Evolutionary conservation across 1,140 invertebrate genomes (phyloP).

Genomic region (Rhyacophila brunnea): DNA sequence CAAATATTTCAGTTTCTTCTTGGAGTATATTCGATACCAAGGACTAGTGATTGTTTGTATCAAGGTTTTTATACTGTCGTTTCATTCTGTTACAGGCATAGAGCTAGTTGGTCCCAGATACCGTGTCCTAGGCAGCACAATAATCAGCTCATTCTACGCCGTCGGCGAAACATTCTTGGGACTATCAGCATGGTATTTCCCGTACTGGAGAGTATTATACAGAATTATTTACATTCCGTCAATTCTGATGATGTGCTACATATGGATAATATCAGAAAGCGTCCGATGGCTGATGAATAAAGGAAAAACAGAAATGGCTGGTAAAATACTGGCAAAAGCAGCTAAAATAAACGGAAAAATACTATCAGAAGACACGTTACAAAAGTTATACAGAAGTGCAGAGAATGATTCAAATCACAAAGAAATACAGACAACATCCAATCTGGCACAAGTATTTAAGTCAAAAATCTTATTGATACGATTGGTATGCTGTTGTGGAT

Average conservation of each 20-base stretch:
- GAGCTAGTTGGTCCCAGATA: conserved; percentile 74
- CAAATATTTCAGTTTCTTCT: too few relatives aligned
- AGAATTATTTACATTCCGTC: conserved; percentile 66
- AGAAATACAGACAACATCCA: conserved; percentile 36
- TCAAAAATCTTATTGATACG: conserved; percentile 60
- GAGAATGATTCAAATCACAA: conserved; percentile 25
- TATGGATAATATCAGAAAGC: conserved; percentile 62
- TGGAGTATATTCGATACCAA: not conserved
- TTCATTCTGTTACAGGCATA: conserved; percentile 61
- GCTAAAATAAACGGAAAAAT: conserved; percentile 67
- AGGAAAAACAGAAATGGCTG: conserved; percentile 62
- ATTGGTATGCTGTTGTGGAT: conserved; percentile 64
- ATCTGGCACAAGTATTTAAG: conserved; percentile 54
- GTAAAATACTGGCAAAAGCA: conserved; percentile 57
- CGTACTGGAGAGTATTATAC: conserved; percentile 69
- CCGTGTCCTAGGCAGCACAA: conserved; percentile 69
- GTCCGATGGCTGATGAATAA: conserved; percentile 73
- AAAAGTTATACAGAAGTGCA: conserved; percentile 2
- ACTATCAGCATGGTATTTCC: conserved; percentile 64
- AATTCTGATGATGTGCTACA: conserved; percentile 60
- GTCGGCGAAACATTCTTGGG: conserved; percentile 68
- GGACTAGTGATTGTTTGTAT: not conserved
- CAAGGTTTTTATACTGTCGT: not conserved
- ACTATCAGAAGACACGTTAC: conserved; percentile 33
- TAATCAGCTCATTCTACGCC: conserved; percentile 70